Conservation (phyloP, 37 sponge, comb jelly and placozoan genomes). For the Ianthella basta region DNA sequence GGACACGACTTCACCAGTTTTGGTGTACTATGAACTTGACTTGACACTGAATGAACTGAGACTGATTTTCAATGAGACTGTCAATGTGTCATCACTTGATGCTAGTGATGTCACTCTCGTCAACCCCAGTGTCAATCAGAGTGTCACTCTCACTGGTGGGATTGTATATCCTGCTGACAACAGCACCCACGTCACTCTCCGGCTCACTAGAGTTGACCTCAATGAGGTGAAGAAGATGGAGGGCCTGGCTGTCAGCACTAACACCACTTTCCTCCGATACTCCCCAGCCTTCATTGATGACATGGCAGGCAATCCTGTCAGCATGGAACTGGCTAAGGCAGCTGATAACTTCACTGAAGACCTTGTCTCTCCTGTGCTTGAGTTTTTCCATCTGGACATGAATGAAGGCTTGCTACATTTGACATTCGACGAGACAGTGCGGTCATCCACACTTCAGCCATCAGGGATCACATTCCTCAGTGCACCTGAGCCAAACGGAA, state of each 20-base stretch:
- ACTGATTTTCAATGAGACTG: constrained; percentile 84
- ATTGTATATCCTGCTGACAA: constrained; percentile 26
- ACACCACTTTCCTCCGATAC: constrained; percentile 49
- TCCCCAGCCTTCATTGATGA: constrained; percentile 59
- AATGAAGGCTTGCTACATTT: constrained; percentile 67
- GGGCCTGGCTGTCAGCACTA: constrained; percentile 48
- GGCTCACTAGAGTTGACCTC: constrained; percentile 72
- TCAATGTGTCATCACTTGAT: constrained; percentile 74
- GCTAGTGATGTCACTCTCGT: constrained; percentile 42
- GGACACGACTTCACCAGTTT: constrained; percentile 70
- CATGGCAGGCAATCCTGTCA: constrained; percentile 75
- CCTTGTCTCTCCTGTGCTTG: constrained; percentile 60
- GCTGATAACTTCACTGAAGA: constrained; percentile 57
- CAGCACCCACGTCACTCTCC: constrained; percentile 55
- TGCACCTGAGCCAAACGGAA: constrained; percentile 20
- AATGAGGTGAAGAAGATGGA: constrained; percentile 85
- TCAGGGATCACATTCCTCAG: constrained; percentile 53
- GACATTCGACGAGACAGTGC: constrained; percentile 85
- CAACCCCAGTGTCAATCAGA: neutral
- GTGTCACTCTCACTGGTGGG: constrained; percentile 67
- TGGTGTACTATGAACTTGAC: constrained; percentile 69
- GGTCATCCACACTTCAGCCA: constrained; percentile 54
- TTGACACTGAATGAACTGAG: constrained; percentile 69
- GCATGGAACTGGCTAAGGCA: neutral
- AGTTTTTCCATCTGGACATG: constrained; percentile 76